Percentiles rank a stretch among this genome's conserved stretches.
Evolutionary conservation across 2,797 vertebrate species (phyloP).

Genomic region (Mus minutoides): DNA sequence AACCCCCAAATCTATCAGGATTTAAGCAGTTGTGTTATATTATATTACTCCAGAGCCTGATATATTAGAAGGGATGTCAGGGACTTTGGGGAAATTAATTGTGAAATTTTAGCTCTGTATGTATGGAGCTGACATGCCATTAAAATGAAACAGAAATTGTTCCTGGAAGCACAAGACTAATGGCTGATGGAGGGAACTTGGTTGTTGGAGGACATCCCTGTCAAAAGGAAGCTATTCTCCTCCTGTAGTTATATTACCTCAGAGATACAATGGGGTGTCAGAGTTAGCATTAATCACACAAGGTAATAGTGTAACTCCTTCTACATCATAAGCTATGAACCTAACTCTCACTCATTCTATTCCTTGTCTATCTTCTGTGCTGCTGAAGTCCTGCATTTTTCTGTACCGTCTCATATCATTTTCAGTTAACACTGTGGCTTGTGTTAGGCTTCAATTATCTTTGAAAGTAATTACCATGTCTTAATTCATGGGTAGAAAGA

Average conservation of each 20-base stretch:
- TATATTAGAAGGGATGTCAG: not conserved
- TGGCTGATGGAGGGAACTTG: not conserved
- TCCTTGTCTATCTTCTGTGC: not conserved
- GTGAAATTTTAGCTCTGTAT: not conserved
- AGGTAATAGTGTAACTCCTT: not conserved
- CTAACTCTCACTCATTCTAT: not conserved
- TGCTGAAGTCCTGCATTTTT: not conserved
- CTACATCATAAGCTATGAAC: not conserved
- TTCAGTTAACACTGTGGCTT: not conserved
- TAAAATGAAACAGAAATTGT: not conserved
- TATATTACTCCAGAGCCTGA: not conserved
- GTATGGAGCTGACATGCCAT: not conserved
- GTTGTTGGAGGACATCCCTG: not conserved
- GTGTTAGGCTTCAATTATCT: not conserved
- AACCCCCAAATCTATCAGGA: not conserved
- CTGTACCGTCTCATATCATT: not conserved
- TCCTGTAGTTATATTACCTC: not conserved
- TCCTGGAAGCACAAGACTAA: conserved; percentile 6
- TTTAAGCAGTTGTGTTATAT: not conserved
- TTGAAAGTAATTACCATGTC: not conserved
- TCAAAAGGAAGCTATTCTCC: too few relatives aligned
- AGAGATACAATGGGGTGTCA: not conserved
- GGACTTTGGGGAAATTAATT: not conserved
- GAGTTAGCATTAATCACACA: not conserved
- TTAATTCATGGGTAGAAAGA: not conserved